Conservation (phyloP, 2,888 invertebrate genomes). For the Rhamnusium bicolor region DNA sequence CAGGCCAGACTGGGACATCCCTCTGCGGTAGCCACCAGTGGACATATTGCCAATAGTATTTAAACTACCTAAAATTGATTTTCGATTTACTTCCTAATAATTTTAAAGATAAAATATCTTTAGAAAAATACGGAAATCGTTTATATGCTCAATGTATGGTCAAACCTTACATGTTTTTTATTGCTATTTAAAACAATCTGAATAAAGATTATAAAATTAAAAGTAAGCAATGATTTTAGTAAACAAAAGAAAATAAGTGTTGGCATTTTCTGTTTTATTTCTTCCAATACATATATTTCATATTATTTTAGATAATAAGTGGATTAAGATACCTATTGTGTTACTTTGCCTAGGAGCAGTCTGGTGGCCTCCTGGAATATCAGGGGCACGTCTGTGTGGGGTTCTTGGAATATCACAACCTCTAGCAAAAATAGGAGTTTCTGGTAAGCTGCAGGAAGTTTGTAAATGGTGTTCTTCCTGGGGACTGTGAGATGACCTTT, state of each 20-base stretch:
- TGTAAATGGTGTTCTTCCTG: conserved; percentile 80
- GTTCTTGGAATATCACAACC: conserved; percentile 86
- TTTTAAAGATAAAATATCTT: background rate
- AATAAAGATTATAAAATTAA: too few relatives aligned
- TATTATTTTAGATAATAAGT: background rate
- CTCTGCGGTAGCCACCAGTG: conserved; percentile 59
- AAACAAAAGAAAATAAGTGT: too few relatives aligned
- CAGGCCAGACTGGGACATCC: conserved; percentile 64
- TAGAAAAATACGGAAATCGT: background rate
- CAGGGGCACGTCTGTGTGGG: conserved; percentile 80
- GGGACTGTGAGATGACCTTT: conserved; percentile 73
- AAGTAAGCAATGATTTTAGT: too few relatives aligned
- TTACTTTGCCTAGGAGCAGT: conserved; percentile 78
- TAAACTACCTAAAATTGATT: conserved; percentile 43
- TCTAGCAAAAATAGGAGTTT: conserved; percentile 89
- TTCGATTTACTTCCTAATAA: too few relatives aligned
- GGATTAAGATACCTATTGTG: conserved; percentile 73
- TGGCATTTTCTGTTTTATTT: too few relatives aligned
- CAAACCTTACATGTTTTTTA: too few relatives aligned
- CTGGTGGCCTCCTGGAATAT: conserved; percentile 72
- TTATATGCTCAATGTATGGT: too few relatives aligned
- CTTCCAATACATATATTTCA: conserved; percentile 7
- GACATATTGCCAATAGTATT: conserved; percentile 60
- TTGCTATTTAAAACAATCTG: too few relatives aligned
- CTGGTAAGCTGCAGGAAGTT: conserved; percentile 90